Percentiles rank a stretch among this genome's conserved stretches.
Evolutionary conservation across 92 coral and sea anemone genomes (phyloP).

Genomic region (Actinernus sp.): DNA sequence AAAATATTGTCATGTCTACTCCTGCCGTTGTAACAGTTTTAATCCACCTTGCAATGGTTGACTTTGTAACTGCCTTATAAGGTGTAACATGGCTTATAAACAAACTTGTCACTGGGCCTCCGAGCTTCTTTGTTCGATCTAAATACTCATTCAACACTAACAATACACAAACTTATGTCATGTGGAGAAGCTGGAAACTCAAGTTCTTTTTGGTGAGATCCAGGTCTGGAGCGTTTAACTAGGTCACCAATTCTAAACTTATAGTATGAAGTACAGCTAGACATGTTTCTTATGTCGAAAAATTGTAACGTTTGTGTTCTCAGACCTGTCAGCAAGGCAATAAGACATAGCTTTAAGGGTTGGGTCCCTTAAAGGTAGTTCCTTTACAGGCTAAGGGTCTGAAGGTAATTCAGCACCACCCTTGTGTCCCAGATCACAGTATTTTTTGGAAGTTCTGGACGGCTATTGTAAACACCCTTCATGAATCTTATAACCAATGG

Average conservation of each 20-base stretch:
- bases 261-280: not conserved
- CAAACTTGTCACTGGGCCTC: constrained; percentile 1
- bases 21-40: too few relatives aligned
- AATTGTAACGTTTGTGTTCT: constrained; percentile 32
- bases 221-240: constrained; percentile 26
- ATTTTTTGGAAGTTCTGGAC: too few relatives aligned
- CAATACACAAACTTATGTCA: constrained; percentile 14
- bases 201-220: constrained; percentile 5
- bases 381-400: too few relatives aligned
- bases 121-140: constrained; percentile 2
- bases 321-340: constrained; percentile 43
- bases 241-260: constrained; percentile 8
- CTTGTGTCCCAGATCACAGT: too few relatives aligned
- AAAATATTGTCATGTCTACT: too few relatives aligned
- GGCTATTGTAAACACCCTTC: too few relatives aligned
- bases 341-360: too few relatives aligned
- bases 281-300: constrained; percentile 13
- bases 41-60: constrained; percentile 26
- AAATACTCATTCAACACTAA: constrained; percentile 27
- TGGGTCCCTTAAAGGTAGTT: too few relatives aligned
- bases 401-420: too few relatives aligned
- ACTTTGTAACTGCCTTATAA: constrained; percentile 13
- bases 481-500: too few relatives aligned
- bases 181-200: constrained; percentile 30
- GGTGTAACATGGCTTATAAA: constrained; percentile 17